Base-by-base conservation (phyloP, 2,888 invertebrate genomes). In the Leucophora obtusa region DNA sequence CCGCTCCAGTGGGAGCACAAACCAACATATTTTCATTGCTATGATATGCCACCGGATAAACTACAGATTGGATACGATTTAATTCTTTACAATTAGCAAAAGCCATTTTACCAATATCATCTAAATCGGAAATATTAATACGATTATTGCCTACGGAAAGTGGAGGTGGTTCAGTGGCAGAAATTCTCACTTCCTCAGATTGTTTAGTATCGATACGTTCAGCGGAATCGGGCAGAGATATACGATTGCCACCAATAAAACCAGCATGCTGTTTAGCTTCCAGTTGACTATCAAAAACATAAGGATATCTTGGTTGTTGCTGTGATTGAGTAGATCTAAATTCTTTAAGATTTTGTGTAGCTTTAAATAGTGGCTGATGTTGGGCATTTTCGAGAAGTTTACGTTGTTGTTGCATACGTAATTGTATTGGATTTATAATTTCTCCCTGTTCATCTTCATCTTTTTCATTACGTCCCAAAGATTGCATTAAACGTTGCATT, bases 1-100 rank as follows among this genome's bases (percentile, higher is more conserved):
- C 99, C 0, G 99, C 98, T 5, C 99, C 99, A 0, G 99, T 99
- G 0, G 99, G 99, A 0, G 99, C 99, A 90, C 99, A 99, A 73
- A 99, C 97, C 66, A 99, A 91, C 85, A 99, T 92, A 90, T 99
- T 99, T 89, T 99, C 98, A 88, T 98, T 98, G 2, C 96, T 97
- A 85, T 96, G 94, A 91, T 99, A 99, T 0, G 99, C 99, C 0
- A 97, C 94, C 79, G 97, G 94, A 90, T 95, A 99, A 0, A 99
- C 99, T 58, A 98, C 95, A 0, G 97, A 96, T 89, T 99, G 99
- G 84, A 99, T 98, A 70, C 95, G 92, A 91, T 99, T 99, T 43
- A 99, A 91, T 66, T 93, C 92, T 87, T 95, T 94, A 68, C 96
- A 95, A 84, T 96, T 96, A 85, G 94, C 93, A 89, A 99, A 99